Evolutionary conservation across 2,888 invertebrate species (phyloP).

Genomic region (Apotomis capreana): DNA sequence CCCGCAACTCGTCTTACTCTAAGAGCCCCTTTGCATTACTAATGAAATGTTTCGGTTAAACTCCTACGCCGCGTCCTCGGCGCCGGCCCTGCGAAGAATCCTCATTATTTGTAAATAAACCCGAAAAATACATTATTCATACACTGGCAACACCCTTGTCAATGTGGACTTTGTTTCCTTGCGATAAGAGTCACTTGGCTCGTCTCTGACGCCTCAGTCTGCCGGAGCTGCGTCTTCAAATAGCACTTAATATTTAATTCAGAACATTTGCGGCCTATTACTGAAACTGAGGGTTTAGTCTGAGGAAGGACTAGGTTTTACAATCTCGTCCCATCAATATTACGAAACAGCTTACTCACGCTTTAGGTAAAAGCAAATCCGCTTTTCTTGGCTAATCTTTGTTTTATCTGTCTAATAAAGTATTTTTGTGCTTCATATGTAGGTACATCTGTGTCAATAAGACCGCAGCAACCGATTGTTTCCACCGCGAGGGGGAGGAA

Average conservation of each 20-base stretch:
- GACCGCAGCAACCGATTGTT: no score
- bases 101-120: slow-evolving; percentile 42
- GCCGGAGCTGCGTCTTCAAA: slow-evolving; percentile 28
- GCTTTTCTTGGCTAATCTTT: no score
- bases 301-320: background rate
- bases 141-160: slow-evolving; percentile 1
- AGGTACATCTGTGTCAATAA: no score
- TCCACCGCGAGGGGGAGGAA: no score
- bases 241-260: slow-evolving; percentile 36
- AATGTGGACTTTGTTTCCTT: background rate
- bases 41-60: slow-evolving; percentile 7
- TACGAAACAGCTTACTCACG: background rate
- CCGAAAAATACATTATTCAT: slow-evolving; percentile 40
- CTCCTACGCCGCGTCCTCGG: background rate
- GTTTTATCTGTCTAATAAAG: no score
- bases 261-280: slow-evolving; percentile 13
- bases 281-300: slow-evolving; percentile 12
- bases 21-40: slow-evolving; percentile 19
- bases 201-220: background rate
- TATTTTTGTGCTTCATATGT: no score
- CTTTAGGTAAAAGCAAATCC: background rate
- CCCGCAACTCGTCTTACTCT: background rate
- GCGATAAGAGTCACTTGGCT: slow-evolving; percentile 13
- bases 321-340: background rate
- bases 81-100: slow-evolving; percentile 16